A percentile compares a stretch with the other conserved stretches of the same genome.
These are phyloP conservation scores for Cinclus cinclus DNA, from an alignment of 2,113 vertebrate genomes.

Conservation along the genomic window DNA sequence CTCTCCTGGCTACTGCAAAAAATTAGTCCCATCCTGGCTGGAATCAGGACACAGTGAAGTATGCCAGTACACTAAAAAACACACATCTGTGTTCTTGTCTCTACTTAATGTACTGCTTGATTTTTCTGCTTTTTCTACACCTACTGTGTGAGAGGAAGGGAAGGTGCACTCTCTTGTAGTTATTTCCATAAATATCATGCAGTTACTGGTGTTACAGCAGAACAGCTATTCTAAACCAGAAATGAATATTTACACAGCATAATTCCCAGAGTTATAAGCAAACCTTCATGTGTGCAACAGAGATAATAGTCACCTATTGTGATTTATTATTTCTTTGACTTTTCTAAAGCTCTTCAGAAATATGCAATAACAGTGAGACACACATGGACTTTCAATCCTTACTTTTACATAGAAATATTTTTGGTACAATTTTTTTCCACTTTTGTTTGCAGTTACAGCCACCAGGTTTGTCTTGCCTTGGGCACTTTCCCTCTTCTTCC, in stretches of 20 bases:
- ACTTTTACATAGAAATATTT: neutral
- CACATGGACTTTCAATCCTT: neutral
- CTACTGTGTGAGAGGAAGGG: neutral
- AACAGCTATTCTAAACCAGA: neutral
- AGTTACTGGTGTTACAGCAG: neutral
- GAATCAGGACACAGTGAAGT: neutral
- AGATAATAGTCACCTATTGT: neutral
- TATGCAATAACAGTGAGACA: neutral
- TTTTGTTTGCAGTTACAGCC: neutral
- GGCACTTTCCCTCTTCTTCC: neutral
- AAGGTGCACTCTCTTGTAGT: neutral
- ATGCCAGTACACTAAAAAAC: neutral
- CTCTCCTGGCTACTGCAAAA: neutral
- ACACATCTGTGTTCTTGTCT: neutral
- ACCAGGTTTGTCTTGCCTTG: neutral
- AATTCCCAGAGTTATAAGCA: neutral
- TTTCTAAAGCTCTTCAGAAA: neutral
- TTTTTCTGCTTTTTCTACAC: neutral
- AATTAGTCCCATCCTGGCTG: neutral
- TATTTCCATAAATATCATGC: neutral
- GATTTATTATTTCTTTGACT: neutral
- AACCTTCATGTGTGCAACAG: neutral
- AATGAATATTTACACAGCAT: neutral
- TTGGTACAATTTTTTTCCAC: fast-evolving
- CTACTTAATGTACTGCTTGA: neutral